A percentile compares a stretch with the other conserved stretches of the same genome.
Conservation (phyloP, 2,888 invertebrate species). For the Leptothorax acervorum region DNA sequence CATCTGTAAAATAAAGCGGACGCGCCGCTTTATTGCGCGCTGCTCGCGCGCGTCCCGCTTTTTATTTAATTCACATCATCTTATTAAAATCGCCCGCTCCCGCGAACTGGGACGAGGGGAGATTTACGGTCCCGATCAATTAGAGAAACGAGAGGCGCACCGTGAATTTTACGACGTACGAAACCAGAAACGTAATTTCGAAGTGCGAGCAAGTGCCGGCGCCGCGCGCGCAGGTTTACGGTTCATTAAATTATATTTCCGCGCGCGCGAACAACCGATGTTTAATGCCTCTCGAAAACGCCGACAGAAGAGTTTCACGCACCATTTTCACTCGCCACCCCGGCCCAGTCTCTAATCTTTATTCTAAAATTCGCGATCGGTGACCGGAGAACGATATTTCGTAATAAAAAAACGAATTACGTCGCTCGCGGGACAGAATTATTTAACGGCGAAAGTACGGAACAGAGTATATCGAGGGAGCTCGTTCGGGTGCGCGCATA, state of each 20-base stretch:
- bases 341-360: background rate
- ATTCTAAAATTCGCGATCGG: background rate
- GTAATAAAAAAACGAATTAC: background rate
- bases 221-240: constrained; percentile 39
- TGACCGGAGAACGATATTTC: background rate
- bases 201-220: constrained; percentile 40
- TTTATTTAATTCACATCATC: constrained; percentile 41
- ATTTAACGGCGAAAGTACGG: constrained; percentile 45
- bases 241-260: constrained; percentile 55
- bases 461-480: background rate
- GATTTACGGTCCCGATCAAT: constrained; percentile 53
- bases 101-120: constrained; percentile 35
- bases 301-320: constrained; percentile 27
- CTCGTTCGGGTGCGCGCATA: background rate
- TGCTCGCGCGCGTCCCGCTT: constrained; percentile 13
- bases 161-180: constrained; percentile 50
- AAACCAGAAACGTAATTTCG: constrained; percentile 51
- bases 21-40: background rate
- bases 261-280: constrained; percentile 10
- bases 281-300: constrained; percentile 39
- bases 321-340: background rate
- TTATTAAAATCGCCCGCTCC: constrained; percentile 34
- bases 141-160: constrained; percentile 37
- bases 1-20: constrained; percentile 28
- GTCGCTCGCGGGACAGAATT: constrained; percentile 17